Percentiles rank a stretch among this genome's conserved stretches.
Evolutionary conservation across 2,888 invertebrate species (phyloP).

Genomic region (Clistopyga incitator): DNA sequence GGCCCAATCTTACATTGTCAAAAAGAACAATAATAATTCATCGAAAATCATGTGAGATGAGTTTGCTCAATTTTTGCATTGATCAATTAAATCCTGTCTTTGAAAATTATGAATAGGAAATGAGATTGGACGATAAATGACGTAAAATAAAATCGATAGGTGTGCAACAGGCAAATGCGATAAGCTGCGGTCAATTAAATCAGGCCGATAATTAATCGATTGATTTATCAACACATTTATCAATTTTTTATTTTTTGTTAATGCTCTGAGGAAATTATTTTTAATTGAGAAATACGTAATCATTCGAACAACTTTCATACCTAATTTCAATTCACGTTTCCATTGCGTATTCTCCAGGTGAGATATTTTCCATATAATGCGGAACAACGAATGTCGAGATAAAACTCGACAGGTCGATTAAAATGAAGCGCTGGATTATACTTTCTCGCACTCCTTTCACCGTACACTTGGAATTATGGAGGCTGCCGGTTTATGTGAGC

Average conservation of each 20-base stretch:
- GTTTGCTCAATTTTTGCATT: not conserved
- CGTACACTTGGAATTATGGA: slow-evolving; percentile 29
- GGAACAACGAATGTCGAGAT: slow-evolving; percentile 56
- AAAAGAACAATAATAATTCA: slow-evolving; percentile 1
- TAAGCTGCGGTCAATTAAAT: not conserved
- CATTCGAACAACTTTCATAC: slow-evolving; percentile 50
- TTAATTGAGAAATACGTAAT: slow-evolving; percentile 3
- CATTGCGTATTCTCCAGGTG: not conserved
- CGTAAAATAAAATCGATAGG: not conserved
- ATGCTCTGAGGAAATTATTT: not conserved
- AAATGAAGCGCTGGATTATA: slow-evolving; percentile 56
- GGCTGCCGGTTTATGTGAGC: not conserved
- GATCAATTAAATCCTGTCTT: not conserved
- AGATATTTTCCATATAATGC: slow-evolving; percentile 32
- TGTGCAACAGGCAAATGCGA: not conserved
- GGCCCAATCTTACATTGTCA: slow-evolving; percentile 2
- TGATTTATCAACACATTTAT: slow-evolving; percentile 6
- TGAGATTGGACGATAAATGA: not conserved
- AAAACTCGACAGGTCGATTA: slow-evolving; percentile 56
- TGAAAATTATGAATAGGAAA: not conserved
- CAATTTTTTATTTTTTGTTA: not conserved
- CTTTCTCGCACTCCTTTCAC: slow-evolving; percentile 66
- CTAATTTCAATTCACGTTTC: slow-evolving; percentile 22
- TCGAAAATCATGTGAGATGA: not conserved
- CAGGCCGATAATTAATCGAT: not conserved